Conservation (phyloP, 1,140 invertebrate genomes). For the Eurosta solidaginis region DNA sequence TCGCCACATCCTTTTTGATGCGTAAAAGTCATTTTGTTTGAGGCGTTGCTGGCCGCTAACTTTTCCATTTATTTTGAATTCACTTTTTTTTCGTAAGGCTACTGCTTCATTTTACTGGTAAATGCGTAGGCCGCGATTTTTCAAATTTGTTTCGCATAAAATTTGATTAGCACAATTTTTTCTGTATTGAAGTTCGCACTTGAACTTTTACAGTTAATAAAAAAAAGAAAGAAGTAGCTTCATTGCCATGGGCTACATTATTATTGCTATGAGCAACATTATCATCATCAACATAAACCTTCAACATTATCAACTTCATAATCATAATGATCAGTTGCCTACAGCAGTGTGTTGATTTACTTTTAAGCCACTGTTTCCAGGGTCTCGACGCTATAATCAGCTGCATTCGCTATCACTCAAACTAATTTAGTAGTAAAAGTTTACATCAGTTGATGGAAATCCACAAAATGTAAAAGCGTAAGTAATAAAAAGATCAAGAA, state of each 20-base stretch:
- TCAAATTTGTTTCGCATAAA: background rate
- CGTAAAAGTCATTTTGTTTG: background rate
- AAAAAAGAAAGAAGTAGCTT: background rate
- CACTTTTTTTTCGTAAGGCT: background rate
- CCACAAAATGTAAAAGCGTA: background rate
- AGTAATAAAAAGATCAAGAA: background rate
- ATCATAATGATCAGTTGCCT: background rate
- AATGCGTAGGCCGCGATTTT: background rate
- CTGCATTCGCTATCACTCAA: background rate
- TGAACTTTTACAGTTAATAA: background rate
- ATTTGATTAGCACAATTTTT: too few relatives aligned
- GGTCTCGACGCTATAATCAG: background rate
- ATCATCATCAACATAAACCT: background rate
- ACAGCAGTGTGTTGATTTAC: background rate
- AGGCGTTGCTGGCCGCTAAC: constrained; percentile 15
- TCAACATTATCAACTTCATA: background rate
- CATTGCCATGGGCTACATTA: background rate
- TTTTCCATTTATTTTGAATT: background rate
- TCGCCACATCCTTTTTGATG: background rate
- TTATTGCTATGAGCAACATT: background rate
- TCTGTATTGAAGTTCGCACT: background rate
- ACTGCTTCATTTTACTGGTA: background rate
- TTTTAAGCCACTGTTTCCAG: background rate
- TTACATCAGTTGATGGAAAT: background rate
- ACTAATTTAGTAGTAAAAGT: constrained; percentile 5